Base-by-base conservation (phyloP, 2,888 invertebrate genomes). In the Trichopoda pennipes region DNA sequence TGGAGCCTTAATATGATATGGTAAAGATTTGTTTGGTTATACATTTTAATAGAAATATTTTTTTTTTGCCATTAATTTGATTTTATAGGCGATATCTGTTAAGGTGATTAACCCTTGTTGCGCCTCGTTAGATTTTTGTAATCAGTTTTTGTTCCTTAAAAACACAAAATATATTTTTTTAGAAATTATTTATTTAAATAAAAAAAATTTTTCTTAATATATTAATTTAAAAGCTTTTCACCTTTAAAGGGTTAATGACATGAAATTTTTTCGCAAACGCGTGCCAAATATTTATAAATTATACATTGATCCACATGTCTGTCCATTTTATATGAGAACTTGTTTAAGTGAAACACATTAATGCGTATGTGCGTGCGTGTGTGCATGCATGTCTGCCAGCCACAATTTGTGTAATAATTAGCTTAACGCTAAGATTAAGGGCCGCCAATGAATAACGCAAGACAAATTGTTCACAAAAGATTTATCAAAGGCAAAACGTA, bases 361-460 rank as follows among this genome's bases (percentile, higher is more conserved):
- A 55, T 79, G 79, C 82, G 79, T n/a, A n/a, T n/a, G n/a, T n/a
- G n/a, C n/a, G n/a, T n/a, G n/a, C n/a, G n/a, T n/a, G n/a, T n/a
- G n/a, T n/a, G n/a, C n/a, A n/a, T n/a, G n/a, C n/a, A n/a, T 79
- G 82, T 72, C 79, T 75, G 47, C 70, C 72, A 79, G 35, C 79
- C 82, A 63, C 79, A 82, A 82, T 82, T 82, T 82, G 79, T 74
- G 75, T 72, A 82, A 82, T 79, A 82, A 79, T 82, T 82, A 82
- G 75, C 72, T 72, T 63, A 35, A 63, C 44, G 49, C 63, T n/a
- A 51, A 42, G 10, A 44, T 73, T 51, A 73, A 38, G 47, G 68
- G 42, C 68, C 61, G 63, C 2, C 49, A 61, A 61, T 28, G 56
- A 53, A 61, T 38, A 63, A 53, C 55, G 73, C 55, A 80, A 73